Evolutionary conservation across 2,797 vertebrate species (phyloP), one percentile per base, ranked within the genome.

Genomic region (Argya squamiceps): DNA sequence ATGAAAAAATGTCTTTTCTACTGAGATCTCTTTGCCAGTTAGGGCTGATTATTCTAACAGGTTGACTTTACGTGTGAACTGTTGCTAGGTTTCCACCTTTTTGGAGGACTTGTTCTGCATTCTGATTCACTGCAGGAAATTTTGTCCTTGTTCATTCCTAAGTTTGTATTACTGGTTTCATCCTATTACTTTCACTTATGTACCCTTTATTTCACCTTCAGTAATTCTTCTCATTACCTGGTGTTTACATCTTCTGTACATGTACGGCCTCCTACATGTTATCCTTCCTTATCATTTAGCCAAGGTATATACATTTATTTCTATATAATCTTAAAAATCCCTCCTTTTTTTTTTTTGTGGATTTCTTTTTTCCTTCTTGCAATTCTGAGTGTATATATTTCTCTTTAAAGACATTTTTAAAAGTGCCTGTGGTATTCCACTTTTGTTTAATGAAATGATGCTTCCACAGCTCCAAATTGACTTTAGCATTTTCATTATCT

Each of bases 201-300:
- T 92, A 94, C 49, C 70, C 67, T 90, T 95, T 93, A 83, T 94
- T 96, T 95, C 88, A 95, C 93, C 93, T 88, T 96, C 79, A 94
- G 64, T 95, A 94, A 84, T 75, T 94, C 74, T 88, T 82, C 58
- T 92, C 83, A 92, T 93, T 53, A 88, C 77, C 80, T 77, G 70
- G 53, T 96, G 93, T 96, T 96, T 87, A 70, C 85, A 94, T 93
- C 59, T 63, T 94, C 88, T 91, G 85, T 74, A 94, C 94, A 88
- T 82, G 69, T 88, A 81, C 88, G 93, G 82, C 89, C 83, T 93
- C 88, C 70, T 77, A 53, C 60, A 62, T 88, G 67, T 81, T 95
- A 88, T 24, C 63, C 77, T 88, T 89, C 84, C 50, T 79, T 94
- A 77, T 86, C 7, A 4, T 88, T 94, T 95, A 94, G 70, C 44